Conservation (phyloP, 2,797 vertebrate genomes). For the Micrastur ruficollis region DNA sequence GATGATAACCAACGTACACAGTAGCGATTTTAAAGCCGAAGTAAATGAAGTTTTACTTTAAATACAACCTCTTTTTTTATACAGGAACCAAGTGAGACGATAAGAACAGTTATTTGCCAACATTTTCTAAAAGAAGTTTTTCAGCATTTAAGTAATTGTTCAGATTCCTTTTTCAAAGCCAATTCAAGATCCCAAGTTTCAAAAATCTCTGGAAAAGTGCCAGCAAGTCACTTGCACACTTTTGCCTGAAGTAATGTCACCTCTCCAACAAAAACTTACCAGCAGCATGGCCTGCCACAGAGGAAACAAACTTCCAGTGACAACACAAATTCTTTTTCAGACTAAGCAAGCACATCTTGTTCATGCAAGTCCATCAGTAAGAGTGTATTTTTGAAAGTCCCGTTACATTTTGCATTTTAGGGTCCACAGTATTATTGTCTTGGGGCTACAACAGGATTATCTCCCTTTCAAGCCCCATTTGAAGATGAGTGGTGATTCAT, state of each 20-base stretch:
- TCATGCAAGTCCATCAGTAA: background rate
- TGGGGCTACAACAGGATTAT: background rate
- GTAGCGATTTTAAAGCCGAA: background rate
- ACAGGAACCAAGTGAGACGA: background rate
- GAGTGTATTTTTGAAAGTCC: background rate
- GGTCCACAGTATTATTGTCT: background rate
- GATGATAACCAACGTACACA: background rate
- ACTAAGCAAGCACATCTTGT: background rate
- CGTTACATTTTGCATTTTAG: background rate
- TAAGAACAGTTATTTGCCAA: background rate
- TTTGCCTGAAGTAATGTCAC: background rate
- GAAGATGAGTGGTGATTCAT: background rate
- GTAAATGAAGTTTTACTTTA: background rate
- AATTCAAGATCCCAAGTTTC: background rate
- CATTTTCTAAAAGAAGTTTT: background rate
- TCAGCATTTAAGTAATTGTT: background rate
- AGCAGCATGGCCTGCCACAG: background rate
- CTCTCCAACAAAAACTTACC: background rate
- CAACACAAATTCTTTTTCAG: background rate
- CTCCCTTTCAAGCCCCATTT: background rate
- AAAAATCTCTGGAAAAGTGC: background rate
- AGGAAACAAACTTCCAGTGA: background rate
- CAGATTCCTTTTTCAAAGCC: background rate
- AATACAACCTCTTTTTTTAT: background rate
- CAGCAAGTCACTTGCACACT: background rate